Conservation (phyloP, 2,113 vertebrate genomes). For the Ranitomeya imitator region DNA sequence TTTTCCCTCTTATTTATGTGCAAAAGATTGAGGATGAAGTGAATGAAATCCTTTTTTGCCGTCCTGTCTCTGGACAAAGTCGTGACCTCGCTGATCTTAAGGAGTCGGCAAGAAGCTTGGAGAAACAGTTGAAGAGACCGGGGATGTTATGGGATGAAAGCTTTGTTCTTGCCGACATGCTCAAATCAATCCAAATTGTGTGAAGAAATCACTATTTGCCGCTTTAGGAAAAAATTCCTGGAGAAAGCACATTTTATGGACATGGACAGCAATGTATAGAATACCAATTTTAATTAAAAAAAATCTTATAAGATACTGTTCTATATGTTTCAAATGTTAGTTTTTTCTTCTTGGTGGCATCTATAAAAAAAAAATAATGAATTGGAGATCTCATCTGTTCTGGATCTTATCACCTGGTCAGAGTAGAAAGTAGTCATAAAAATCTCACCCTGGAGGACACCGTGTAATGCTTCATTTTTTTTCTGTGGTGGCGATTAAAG, state of each 20-base stretch:
- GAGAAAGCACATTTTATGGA: not conserved
- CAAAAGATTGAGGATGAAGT: conserved; percentile 85
- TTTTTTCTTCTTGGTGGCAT: no score
- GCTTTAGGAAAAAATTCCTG: not conserved
- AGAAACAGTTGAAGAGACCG: conserved; percentile 71
- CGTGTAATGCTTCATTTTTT: no score
- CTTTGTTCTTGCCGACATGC: conserved; percentile 77
- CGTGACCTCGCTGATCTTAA: conserved; percentile 64
- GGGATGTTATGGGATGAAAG: conserved; percentile 71
- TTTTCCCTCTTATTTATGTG: conserved; percentile 81
- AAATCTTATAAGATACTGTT: no score
- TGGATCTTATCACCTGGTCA: no score
- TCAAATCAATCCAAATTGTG: conserved; percentile 79
- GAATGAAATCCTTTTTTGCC: conserved; percentile 87
- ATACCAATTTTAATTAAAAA: not conserved
- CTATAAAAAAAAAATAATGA: no score
- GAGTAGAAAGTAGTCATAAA: no score
- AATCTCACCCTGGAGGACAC: no score
- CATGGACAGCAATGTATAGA: not conserved
- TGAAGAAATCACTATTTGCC: no score
- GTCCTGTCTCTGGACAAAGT: conserved; percentile 41
- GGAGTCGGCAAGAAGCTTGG: conserved; percentile 73
- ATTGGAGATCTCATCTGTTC: no score
- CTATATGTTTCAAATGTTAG: no score
- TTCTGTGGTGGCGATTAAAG: no score